These are phyloP conservation scores for Papilio polyxenes DNA, from an alignment of 1,140 invertebrate genomes.

Conservation along the genomic window DNA sequence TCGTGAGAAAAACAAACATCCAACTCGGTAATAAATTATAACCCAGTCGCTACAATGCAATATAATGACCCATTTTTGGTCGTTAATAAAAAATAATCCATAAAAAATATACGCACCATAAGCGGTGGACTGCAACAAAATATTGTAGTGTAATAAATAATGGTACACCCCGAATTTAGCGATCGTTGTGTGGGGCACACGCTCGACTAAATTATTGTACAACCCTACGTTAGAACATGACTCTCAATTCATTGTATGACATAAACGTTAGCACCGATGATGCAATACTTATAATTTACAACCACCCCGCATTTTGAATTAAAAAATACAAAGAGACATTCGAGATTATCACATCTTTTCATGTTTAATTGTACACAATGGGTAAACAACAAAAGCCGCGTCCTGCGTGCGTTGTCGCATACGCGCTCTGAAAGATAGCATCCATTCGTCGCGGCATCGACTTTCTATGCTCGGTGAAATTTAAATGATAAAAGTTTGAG, in stretches of 20 bases:
- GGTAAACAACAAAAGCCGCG: slow-evolving; percentile 71
- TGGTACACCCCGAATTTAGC: slow-evolving; percentile 75
- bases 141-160: slow-evolving; percentile 77
- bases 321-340: slow-evolving; percentile 75
- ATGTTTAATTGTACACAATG: slow-evolving; percentile 78
- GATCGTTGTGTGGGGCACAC: slow-evolving; percentile 61
- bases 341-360: slow-evolving; percentile 77
- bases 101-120: slow-evolving; percentile 67
- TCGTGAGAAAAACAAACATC: slow-evolving; percentile 75
- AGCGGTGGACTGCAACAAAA: slow-evolving; percentile 69
- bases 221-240: slow-evolving; percentile 77
- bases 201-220: slow-evolving; percentile 65
- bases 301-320: slow-evolving; percentile 70
- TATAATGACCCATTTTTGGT: slow-evolving; percentile 71
- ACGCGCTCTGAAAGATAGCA: slow-evolving; percentile 62
- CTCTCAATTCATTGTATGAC: slow-evolving; percentile 73
- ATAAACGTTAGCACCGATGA: slow-evolving; percentile 63
- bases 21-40: slow-evolving; percentile 57
- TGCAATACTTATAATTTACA: slow-evolving; percentile 68
- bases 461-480: slow-evolving; percentile 63
- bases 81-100: slow-evolving; percentile 74
- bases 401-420: slow-evolving; percentile 69
- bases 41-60: slow-evolving; percentile 64
- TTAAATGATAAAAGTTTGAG: slow-evolving; percentile 74
- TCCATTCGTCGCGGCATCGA: slow-evolving; percentile 65